Conservation (phyloP, 2,113 vertebrate genomes). For the Zapus hudsonius region DNA sequence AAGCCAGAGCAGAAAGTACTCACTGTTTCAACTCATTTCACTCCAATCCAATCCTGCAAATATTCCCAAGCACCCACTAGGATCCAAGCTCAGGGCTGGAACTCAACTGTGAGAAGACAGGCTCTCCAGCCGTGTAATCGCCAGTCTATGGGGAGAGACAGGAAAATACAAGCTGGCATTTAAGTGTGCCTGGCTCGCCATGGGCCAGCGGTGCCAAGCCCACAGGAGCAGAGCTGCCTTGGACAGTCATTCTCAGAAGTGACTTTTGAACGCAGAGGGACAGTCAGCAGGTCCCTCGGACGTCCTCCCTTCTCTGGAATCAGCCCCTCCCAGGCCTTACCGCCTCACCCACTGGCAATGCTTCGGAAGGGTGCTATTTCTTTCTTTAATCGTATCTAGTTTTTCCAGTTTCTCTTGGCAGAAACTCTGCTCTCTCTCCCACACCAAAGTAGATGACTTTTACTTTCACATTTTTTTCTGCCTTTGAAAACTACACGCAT, state of each 20-base stretch:
- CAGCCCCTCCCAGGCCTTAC: neutral
- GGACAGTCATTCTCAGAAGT: neutral
- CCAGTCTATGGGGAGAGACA: neutral
- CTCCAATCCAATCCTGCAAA: neutral
- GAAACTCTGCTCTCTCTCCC: neutral
- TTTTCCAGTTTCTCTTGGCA: constrained; percentile 70
- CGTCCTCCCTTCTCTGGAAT: neutral
- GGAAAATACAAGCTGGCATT: neutral
- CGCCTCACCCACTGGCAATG: neutral
- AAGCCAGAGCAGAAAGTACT: neutral
- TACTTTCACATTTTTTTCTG: neutral
- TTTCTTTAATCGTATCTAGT: constrained; percentile 12
- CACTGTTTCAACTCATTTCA: neutral
- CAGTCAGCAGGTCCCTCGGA: fast-evolving
- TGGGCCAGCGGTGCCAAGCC: neutral
- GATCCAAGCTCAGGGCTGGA: neutral
- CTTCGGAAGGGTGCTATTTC: neutral
- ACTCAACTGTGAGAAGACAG: neutral
- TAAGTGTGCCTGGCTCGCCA: neutral
- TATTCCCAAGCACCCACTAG: neutral
- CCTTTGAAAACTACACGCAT: neutral
- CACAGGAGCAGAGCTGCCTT: neutral
- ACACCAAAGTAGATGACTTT: neutral
- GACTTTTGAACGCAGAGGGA: neutral
- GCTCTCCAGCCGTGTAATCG: neutral